Evolutionary conservation across 2,113 vertebrate species (phyloP), one percentile per base, ranked within the genome.

Genomic region (Ariopsis seemanni): DNA sequence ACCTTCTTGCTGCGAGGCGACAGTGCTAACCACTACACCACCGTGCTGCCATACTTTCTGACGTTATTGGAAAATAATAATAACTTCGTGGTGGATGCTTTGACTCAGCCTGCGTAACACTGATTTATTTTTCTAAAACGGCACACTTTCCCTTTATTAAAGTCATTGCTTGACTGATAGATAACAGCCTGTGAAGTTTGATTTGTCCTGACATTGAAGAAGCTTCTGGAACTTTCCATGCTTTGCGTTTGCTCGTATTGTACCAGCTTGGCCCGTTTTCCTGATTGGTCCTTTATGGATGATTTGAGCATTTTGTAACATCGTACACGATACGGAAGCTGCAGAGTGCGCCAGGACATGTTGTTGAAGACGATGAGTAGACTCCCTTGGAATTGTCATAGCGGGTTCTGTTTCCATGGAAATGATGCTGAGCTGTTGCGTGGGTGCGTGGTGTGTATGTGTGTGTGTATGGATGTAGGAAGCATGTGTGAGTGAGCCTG

Each of bases 401-500:
- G 42, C 12, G 30, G 65, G 52, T 86, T 90, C 78, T 57, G n/a
- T 90, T 88, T 90, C 87, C 89, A 90, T 90, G 87, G 89, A 88
- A 88, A 88, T 87, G 81, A 87, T 84, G 86, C 89, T 77, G 77
- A 80, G 58, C 75, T 88, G 69, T 25, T 58, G 81, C 65, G 79
- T 81, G 34, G 60, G 86, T 69, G 60, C 15, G 15, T 79, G 25
- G 82, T 65, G 86, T 72, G 22, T 84, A 74, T 71, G 82, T 65
- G 86, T 72, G 22, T 84, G 79, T 71, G 77, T 89, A 15, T 15
- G 65, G 79, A 83, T 89, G 27, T 34, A 62, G 79, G 79, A 82
- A 82, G 79, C 57, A 62, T 52, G 15, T 88, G 77, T 50, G 80
- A 75, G 86, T 52, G 63, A 74, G 55, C 12, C 1, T 86, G 63